Evolutionary conservation across 2,113 vertebrate species (phyloP), one percentile per base, ranked within the genome.

Genomic region (Alosa alosa): DNA sequence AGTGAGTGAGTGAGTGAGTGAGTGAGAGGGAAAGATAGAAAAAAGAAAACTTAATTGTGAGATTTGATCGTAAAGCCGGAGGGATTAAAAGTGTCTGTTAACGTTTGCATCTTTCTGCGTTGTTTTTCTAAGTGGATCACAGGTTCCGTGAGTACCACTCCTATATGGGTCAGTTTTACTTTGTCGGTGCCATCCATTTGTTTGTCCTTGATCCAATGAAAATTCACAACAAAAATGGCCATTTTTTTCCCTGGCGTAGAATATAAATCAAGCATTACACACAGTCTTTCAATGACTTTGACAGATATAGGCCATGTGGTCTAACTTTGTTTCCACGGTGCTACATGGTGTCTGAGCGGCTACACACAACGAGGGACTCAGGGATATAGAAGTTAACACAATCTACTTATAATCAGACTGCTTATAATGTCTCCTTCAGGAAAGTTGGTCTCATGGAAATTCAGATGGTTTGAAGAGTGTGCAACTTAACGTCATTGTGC

Each of bases 271-370:
- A 94, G 93, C 90, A 93, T 95, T 93, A 94, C 87, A 91, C 91
- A 88, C 90, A 86, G 92, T 91, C 89, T 92, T 92, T 92, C 92
- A 89, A 88, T 93, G 94, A 94, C 94, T 94, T 93, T 96, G 94
- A 95, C 95, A 96, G 94, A 95, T 96, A 93, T 95, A 94, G 95
- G 95, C 89, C 94, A 94, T 88, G 91, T 94, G 91, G 91, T 93
- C 83, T 87, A 95, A 95, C 92, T 94, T 95, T 94, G 90, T 93
- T 91, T 93, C 92, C 91, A 90, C 92, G 90, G 92, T 94, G 92
- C 93, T 91, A 84, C 88, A 41, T 90, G 87, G 57, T 50, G 47
- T 91, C 90, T 90, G 87, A 93, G 92, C 90, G 86, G 31, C 72
- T 78, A 41, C 36, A 36, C 72, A 78, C 72, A 78, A 36, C 15